Conservation (phyloP, 64 coral and sea anemone species). For the Montipora foliosa region DNA sequence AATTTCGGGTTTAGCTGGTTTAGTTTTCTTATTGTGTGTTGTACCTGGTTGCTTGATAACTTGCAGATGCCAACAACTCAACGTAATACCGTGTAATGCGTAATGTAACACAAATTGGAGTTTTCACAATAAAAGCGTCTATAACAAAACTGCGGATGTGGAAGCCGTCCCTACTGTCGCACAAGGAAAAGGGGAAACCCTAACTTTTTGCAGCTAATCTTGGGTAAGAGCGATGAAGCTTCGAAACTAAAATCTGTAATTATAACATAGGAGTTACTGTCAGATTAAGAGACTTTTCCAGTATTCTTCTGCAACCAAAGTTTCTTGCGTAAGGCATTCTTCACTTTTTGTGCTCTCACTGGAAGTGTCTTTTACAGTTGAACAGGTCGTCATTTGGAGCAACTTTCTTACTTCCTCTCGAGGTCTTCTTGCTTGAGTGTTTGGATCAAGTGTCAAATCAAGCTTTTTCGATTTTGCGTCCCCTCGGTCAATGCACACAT, state of each 20-base stretch:
- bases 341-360: conserved; percentile 6
- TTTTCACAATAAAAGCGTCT: background rate
- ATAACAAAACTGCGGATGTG: background rate
- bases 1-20: too few species aligned
- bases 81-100: background rate
- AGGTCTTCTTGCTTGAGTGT: too few species aligned
- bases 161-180: background rate
- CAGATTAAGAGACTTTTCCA: conserved; percentile 28
- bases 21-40: background rate
- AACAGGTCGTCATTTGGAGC: background rate
- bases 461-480: too few species aligned
- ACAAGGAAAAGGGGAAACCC: background rate
- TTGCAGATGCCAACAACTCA: background rate
- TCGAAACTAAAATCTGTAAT: background rate
- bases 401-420: background rate
- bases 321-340: background rate
- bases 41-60: background rate
- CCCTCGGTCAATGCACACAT: too few species aligned
- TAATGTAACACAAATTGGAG: background rate
- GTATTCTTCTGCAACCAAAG: background rate
- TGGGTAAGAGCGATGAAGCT: background rate
- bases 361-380: conserved; percentile 1
- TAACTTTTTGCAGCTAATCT: background rate
- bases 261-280: background rate
- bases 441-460: too few species aligned